phyloP scores from a whole-genome alignment of 1,140 invertebrate genomes.

The Bombus waltoni region DNA sequence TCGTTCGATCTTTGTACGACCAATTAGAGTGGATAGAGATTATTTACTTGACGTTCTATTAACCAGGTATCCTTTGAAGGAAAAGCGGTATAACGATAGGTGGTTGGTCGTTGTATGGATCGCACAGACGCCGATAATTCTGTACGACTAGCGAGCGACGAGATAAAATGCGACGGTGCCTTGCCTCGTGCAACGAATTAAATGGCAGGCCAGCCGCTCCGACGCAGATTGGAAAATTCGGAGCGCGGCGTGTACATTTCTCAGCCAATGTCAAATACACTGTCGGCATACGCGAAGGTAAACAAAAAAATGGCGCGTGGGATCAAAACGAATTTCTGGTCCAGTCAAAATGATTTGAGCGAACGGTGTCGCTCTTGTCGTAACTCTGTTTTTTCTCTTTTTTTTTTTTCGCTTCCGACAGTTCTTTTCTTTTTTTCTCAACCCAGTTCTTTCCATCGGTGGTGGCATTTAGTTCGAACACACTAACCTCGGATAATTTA shows the following conservation, averaged over 20 bases:
- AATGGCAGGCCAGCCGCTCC: slow-evolving; percentile 41
- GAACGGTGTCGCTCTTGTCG: slow-evolving; percentile 27
- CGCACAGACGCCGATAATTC: slow-evolving; percentile 50
- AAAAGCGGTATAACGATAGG: background rate
- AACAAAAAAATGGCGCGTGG: slow-evolving; percentile 31
- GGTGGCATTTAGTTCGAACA: too few species aligned
- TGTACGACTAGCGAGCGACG: background rate
- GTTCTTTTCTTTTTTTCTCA: background rate
- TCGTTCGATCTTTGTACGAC: too few species aligned
- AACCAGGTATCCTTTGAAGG: background rate
- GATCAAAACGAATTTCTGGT: slow-evolving; percentile 61
- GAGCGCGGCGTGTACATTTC: slow-evolving; percentile 63
- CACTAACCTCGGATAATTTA: slow-evolving; percentile 24
- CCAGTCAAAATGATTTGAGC: slow-evolving; percentile 53
- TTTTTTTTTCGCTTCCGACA: slow-evolving; percentile 7
- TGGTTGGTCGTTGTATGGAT: slow-evolving; percentile 7
- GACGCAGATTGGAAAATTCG: slow-evolving; percentile 67
- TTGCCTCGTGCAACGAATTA: slow-evolving; percentile 59
- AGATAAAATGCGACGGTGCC: slow-evolving; percentile 26
- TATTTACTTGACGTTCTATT: background rate
- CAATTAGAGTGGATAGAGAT: too few species aligned
- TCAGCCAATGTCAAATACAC: slow-evolving; percentile 70
- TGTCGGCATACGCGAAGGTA: slow-evolving; percentile 44
- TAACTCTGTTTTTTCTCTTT: slow-evolving; percentile 17
- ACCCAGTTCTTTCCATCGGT: background rate